Conservation (phyloP, 2,888 invertebrate species). For the Polymixis flavicincta region DNA sequence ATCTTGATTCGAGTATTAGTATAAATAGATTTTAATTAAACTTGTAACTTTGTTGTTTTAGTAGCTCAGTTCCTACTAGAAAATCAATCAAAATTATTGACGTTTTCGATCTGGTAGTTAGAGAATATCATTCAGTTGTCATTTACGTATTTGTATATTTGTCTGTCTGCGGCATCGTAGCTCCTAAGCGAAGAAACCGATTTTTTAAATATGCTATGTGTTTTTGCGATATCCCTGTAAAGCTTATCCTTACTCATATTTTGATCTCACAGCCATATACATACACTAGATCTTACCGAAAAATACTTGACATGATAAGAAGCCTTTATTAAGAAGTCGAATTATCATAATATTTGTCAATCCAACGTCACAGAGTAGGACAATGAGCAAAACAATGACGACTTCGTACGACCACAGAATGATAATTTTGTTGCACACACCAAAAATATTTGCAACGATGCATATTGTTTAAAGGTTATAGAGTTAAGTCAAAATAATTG, state of each 20-base stretch:
- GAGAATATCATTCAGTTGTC: background rate
- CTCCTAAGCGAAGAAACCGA: background rate
- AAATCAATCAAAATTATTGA: background rate
- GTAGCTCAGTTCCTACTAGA: background rate
- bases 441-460: constrained; percentile 64
- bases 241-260: constrained; percentile 2
- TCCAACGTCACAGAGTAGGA: constrained; percentile 72
- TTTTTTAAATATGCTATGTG: background rate
- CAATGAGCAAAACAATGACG: constrained; percentile 74
- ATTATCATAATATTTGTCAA: constrained; percentile 34
- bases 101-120: too few relatives aligned
- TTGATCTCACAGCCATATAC: constrained; percentile 21
- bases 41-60: background rate
- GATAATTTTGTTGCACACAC: constrained; percentile 71
- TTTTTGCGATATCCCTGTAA: background rate
- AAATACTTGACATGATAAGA: constrained; percentile 21
- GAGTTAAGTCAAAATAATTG: constrained; percentile 41
- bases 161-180: background rate
- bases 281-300: constrained; percentile 37
- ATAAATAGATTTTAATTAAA: constrained; percentile 5
- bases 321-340: constrained; percentile 27
- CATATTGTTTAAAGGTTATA: constrained; percentile 37
- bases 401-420: constrained; percentile 69
- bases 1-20: background rate
- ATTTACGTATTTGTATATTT: background rate